Conservation (phyloP, 1,140 invertebrate species). For the Drosophila lacteicornis region DNA sequence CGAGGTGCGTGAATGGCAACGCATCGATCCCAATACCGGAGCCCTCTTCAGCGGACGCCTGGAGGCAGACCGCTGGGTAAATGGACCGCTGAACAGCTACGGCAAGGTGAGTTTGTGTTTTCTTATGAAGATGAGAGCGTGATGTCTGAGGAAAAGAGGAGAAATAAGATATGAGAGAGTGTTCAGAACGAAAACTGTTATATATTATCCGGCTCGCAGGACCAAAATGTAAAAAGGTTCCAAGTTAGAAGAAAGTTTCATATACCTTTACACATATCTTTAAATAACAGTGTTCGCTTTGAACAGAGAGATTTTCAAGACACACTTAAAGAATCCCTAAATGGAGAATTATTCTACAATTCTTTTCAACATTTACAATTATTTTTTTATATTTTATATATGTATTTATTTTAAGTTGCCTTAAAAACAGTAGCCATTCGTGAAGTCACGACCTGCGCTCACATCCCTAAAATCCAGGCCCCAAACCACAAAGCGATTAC, state of each 20-base stretch:
- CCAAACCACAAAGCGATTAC: constrained; percentile 29
- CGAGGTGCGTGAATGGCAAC: constrained; percentile 85
- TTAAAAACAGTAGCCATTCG: neutral
- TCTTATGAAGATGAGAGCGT: constrained; percentile 20
- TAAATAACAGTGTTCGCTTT: too few species aligned
- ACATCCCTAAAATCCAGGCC: constrained; percentile 20
- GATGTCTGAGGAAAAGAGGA: neutral
- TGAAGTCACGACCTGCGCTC: constrained; percentile 5
- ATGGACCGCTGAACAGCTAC: constrained; percentile 83
- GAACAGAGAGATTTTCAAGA: too few species aligned
- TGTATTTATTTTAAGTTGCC: neutral
- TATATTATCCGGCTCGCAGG: too few species aligned
- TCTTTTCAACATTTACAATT: too few species aligned
- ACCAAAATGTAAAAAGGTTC: too few species aligned
- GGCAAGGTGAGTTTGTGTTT: constrained; percentile 76
- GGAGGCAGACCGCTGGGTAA: constrained; percentile 85
- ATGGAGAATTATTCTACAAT: too few species aligned
- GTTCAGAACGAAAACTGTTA: too few species aligned
- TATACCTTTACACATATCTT: too few species aligned
- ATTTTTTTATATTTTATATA: too few species aligned
- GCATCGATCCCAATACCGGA: constrained; percentile 84
- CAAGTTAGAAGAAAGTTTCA: too few species aligned
- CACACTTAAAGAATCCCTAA: too few species aligned
- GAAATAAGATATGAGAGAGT: too few species aligned
- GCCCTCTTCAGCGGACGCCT: constrained; percentile 83